Percentiles rank a stretch among this genome's conserved stretches.
Evolutionary conservation across 2,888 invertebrate species (phyloP).

Genomic region (Orthosia cruda): DNA sequence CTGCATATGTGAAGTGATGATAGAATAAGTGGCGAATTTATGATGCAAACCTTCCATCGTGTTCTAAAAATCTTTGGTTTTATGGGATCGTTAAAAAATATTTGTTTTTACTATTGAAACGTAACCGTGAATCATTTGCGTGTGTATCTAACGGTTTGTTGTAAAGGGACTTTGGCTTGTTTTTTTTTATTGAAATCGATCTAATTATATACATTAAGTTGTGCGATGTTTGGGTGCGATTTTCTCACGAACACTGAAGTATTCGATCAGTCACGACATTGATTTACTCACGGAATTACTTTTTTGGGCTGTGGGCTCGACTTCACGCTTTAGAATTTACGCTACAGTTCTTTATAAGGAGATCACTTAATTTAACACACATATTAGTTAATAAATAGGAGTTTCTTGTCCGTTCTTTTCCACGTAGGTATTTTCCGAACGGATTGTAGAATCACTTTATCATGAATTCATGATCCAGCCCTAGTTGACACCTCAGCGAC

Average conservation of each 20-base stretch:
- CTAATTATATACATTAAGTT: slow-evolving; percentile 72
- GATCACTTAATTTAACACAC: slow-evolving; percentile 12
- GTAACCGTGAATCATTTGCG: slow-evolving; percentile 71
- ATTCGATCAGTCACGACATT: slow-evolving; percentile 72
- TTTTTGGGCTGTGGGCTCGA: slow-evolving; percentile 54
- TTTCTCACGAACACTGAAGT: slow-evolving; percentile 75
- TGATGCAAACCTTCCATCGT: slow-evolving; percentile 49
- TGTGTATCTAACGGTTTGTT: slow-evolving; percentile 66
- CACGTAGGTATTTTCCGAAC: no score
- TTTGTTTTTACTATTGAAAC: slow-evolving; percentile 53
- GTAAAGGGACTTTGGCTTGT: slow-evolving; percentile 75
- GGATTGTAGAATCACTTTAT: no score
- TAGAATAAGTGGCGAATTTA: slow-evolving; percentile 63
- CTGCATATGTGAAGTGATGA: slow-evolving; percentile 71
- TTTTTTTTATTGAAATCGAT: slow-evolving; percentile 76
- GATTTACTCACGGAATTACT: slow-evolving; percentile 69
- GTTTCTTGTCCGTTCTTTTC: no score
- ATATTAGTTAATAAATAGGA: no score
- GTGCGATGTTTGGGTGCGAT: slow-evolving; percentile 73
- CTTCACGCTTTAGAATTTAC: slow-evolving; percentile 44
- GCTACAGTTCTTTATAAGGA: slow-evolving; percentile 28
- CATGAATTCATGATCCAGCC: no score
- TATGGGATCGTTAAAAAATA: slow-evolving; percentile 59
- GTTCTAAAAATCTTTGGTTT: slow-evolving; percentile 38
- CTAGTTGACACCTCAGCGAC: no score